These are phyloP conservation scores for Xylophagus ater DNA, from an alignment of 2,888 invertebrate species.

Conservation along the genomic window DNA sequence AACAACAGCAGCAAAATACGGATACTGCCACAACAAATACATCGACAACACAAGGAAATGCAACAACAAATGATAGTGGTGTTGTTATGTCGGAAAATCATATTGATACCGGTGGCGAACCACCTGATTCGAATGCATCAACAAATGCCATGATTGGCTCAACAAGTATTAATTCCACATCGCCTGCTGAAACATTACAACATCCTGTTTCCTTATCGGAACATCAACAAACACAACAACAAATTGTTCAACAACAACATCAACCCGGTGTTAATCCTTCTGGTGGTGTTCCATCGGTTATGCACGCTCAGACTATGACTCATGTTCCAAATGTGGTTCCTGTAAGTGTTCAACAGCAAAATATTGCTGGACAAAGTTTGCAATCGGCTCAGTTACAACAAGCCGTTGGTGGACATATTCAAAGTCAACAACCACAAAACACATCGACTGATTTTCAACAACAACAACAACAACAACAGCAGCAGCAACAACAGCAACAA, in stretches of 20 bases:
- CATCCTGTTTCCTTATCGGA: slow-evolving; percentile 20
- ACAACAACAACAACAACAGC: slow-evolving; percentile 38
- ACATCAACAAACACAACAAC: slow-evolving; percentile 38
- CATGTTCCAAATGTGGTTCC: slow-evolving; percentile 41
- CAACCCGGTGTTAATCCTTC: slow-evolving; percentile 13
- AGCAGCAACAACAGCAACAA: slow-evolving; percentile 28
- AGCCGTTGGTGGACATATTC: slow-evolving; percentile 43
- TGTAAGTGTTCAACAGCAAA: slow-evolving; percentile 25
- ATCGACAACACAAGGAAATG: slow-evolving; percentile 7
- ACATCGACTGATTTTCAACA: slow-evolving; percentile 37
- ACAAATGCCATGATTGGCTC: slow-evolving; percentile 23
- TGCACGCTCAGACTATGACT: slow-evolving; percentile 44
- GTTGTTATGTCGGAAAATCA: slow-evolving; percentile 25
- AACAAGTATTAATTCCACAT: slow-evolving; percentile 20
- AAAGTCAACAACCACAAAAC: slow-evolving; percentile 45
- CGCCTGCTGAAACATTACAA: slow-evolving; percentile 27
- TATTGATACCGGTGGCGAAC: slow-evolving; percentile 25
- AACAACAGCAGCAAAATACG: slow-evolving; percentile 13
- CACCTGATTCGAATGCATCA: slow-evolving; percentile 23
- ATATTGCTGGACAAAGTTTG: slow-evolving; percentile 1
- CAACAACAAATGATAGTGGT: slow-evolving; percentile 20
- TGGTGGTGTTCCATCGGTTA: slow-evolving; percentile 7
- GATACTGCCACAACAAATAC: slow-evolving; percentile 9
- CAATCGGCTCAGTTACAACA: slow-evolving; percentile 29
- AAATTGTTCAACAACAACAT: slow-evolving; percentile 45